Conservation (phyloP, 35 echinoderm and acorn worm genomes). For the Patiria miniata region DNA sequence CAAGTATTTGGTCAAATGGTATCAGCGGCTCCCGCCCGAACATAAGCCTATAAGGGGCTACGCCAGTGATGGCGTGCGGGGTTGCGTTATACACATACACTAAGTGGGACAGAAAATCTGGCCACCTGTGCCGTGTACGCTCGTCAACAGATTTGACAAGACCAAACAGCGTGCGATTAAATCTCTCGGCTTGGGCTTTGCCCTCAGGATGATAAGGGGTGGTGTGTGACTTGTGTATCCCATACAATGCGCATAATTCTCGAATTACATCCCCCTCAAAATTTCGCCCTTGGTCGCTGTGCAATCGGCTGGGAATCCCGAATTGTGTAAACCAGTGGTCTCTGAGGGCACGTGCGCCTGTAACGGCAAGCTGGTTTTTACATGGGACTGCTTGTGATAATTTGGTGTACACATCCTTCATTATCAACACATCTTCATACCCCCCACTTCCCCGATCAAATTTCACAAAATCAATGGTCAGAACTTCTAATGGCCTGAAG, state of each 20-base stretch:
- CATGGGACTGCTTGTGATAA: too few species aligned
- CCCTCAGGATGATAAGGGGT: conserved; percentile 48
- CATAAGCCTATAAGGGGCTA: conserved; percentile 51
- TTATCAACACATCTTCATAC: too few species aligned
- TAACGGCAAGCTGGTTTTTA: conserved; percentile 48
- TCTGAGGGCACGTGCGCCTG: conserved; percentile 40
- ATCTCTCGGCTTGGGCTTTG: conserved; percentile 41
- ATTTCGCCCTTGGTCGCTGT: too few species aligned
- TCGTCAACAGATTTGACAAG: background rate
- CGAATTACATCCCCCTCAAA: too few species aligned
- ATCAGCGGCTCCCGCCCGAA: conserved; percentile 36
- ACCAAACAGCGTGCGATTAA: conserved; percentile 23
- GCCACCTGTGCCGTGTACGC: background rate
- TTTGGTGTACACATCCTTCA: conserved; percentile 62
- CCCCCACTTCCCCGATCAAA: conserved; percentile 38
- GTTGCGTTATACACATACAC: conserved; percentile 32
- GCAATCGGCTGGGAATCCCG: too few species aligned
- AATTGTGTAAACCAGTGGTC: too few species aligned
- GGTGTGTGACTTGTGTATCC: conserved; percentile 34
- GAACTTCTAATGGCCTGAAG: conserved; percentile 27
- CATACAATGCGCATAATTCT: conserved; percentile 59
- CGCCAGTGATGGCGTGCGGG: conserved; percentile 6
- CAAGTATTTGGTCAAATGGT: conserved; percentile 37
- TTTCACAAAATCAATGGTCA: conserved; percentile 60
- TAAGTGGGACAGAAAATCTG: background rate